Base-by-base conservation (phyloP, 2,888 invertebrate species). In the Nemotelus pantherinus region DNA sequence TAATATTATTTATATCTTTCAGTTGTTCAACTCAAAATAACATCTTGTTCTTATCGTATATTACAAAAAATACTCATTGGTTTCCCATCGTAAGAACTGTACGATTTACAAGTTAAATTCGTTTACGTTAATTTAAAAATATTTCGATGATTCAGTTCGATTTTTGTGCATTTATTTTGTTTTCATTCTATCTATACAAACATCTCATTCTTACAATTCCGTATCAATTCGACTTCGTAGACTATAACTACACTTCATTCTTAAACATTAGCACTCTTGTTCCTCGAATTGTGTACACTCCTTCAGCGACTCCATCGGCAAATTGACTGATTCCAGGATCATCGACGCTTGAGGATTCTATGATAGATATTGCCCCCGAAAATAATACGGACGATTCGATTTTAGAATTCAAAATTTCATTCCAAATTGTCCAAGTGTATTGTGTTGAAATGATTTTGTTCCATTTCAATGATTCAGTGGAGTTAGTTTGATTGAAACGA, bases 301-400 rank as follows among this genome's bases (percentile, higher is more conserved):
- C 72, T 64, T 64, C 55, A 68, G 74, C 41, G 55, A 71, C 50
- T 78, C 74, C 76, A 79, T 65, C 48, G 77, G 77, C 41, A 78
- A 53, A 72, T 76, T 67, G 10, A 79, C 57, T 39, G 77, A 72
- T 6, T 79, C 67, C n/a, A 77, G 60, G 9, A 76, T 76, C 25
- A 77, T 57, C 45, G 77, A 53, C 6, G 67, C 77, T 55, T 76
- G 50, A 6, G 10, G 10, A 55, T 6, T 53, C 70, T 70, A n/a
- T 25, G 25, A 25, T 0, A 25, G 25, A 25, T 25, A 25, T 25
- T 25, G 25, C 39, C 60, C n/a, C 60, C 7, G 25, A 25, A 25
- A 25, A 25, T 25, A 25, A 25, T 25, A 1, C 25, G 25, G 25
- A 25, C 25, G 25, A 25, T 25, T 25, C 25, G 25, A 25, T 25